Conservation (phyloP, 30 jellyfish, hydroid and myxozoan species). For the Hydra vulgaris region DNA sequence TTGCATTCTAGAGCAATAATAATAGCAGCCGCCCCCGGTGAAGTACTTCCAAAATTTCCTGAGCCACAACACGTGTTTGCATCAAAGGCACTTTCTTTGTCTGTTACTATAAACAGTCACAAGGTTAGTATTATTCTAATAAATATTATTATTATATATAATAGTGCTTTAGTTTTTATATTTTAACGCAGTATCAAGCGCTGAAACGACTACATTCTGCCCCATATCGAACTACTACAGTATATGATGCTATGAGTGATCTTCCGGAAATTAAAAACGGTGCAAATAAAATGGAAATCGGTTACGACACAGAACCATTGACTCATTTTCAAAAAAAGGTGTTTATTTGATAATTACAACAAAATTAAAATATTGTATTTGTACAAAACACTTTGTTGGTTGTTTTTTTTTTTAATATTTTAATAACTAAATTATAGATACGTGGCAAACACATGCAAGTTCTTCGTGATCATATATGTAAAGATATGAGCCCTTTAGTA, state of each 20-base stretch:
- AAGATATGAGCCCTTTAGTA: constrained; percentile 84
- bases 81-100: constrained; percentile 46
- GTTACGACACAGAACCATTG: constrained; percentile 64
- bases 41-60: constrained; percentile 58
- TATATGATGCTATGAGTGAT: constrained; percentile 82
- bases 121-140: constrained; percentile 28
- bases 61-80: constrained; percentile 77
- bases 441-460: constrained; percentile 41
- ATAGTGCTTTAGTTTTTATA: neutral
- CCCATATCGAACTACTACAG: constrained; percentile 78
- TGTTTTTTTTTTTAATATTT: neutral
- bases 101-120: constrained; percentile 64
- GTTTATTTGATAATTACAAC: neutral
- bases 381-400: neutral
- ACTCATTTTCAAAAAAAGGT: constrained; percentile 65
- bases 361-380: neutral
- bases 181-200: constrained; percentile 58
- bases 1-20: constrained; percentile 45
- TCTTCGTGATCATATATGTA: constrained; percentile 83
- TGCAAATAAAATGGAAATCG: constrained; percentile 51
- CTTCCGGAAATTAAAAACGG: constrained; percentile 79
- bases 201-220: constrained; percentile 61
- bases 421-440: constrained; percentile 30
- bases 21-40: constrained; percentile 96
- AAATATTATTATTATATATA: neutral